Evolutionary conservation across 30 jellyfish, hydroid and myxozoan species (phyloP), one percentile per base, ranked within the genome.

Genomic region (Rhopilema esculentum): DNA sequence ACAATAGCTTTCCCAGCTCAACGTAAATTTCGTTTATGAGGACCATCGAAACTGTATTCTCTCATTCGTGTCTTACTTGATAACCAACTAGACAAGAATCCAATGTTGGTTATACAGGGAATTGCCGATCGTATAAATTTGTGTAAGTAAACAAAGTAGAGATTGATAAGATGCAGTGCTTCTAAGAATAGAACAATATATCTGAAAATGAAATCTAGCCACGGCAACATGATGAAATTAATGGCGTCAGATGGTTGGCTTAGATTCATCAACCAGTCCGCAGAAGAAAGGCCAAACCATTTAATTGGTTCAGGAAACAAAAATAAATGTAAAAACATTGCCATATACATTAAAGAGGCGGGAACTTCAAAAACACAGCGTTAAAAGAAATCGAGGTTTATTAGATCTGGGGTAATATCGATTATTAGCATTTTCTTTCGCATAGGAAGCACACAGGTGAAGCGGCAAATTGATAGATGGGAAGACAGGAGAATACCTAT

Each of bases 271-370:
- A 64, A 40, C 90, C 90, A 66, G 90, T 66, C 69, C 19, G 49
- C 66, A 65, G 30, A 16, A 78, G 31, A 78, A 69, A 26, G 77
- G 79, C 88, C 88, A 78, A 68, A 66, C 90, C 81, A 80, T 80
- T 26, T 31, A 61, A 80, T 80, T 80, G 90, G 31, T 51, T 80
- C 64, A 68, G 76, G 25, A 25, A 49, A 66, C 90, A 67, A 66
- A 80, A 27, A 52, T 67, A 40, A 26, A 77, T 76, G 67, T 31
- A 77, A 53, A 23, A 27, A 21, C 8, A 21, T 12, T 57, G 57
- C 90, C 90, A 80, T 82, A 66, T 72, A 68, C 71, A 66, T 24
- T 66, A 49, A 29, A 80, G 83, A 48, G 90, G 83, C 90, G 90
- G 90, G 82, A 28, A 64, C 90, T 27, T 80, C 90, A 80, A 80